A percentile compares a stretch with the other conserved stretches of the same genome.
phyloP scores from a whole-genome alignment of 2,797 vertebrate species.

The Xerus rutilus region DNA sequence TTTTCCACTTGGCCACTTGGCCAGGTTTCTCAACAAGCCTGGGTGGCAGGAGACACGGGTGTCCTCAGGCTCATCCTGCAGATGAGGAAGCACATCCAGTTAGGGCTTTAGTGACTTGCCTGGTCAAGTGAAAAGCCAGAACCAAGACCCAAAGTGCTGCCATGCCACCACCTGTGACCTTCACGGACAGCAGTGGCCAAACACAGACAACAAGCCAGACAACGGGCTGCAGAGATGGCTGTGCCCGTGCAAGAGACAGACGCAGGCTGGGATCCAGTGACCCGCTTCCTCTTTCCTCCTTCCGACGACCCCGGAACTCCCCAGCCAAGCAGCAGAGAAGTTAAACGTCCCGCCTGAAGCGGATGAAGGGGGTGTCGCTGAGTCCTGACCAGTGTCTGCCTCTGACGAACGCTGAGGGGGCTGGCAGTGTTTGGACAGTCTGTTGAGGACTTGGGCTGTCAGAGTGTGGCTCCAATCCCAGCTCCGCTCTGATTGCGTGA shows the following conservation, averaged over 20 bases:
- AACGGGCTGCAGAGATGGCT: background rate
- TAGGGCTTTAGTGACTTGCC: accelerated
- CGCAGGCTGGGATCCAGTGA: accelerated
- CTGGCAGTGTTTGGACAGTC: accelerated
- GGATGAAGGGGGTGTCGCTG: background rate
- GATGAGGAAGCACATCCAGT: background rate
- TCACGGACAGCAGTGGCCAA: accelerated
- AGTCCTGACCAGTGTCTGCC: background rate
- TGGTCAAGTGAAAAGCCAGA: background rate
- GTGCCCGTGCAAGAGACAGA: background rate
- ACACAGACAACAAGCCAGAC: background rate
- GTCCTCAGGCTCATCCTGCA: accelerated
- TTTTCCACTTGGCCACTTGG: background rate
- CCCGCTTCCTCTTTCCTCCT: background rate
- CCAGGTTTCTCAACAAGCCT: background rate
- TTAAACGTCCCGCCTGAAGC: background rate
- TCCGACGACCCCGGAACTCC: background rate
- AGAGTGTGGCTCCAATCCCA: accelerated
- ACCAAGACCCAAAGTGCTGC: accelerated
- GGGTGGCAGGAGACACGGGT: background rate
- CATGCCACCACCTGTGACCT: background rate
- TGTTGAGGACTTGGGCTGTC: background rate
- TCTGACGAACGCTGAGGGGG: accelerated
- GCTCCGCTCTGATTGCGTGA: background rate
- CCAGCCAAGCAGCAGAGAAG: background rate